A percentile compares a stretch with the other conserved stretches of the same genome.
Conservation (phyloP, 1,140 invertebrate species). For the Schlechtendalia chinensis region DNA sequence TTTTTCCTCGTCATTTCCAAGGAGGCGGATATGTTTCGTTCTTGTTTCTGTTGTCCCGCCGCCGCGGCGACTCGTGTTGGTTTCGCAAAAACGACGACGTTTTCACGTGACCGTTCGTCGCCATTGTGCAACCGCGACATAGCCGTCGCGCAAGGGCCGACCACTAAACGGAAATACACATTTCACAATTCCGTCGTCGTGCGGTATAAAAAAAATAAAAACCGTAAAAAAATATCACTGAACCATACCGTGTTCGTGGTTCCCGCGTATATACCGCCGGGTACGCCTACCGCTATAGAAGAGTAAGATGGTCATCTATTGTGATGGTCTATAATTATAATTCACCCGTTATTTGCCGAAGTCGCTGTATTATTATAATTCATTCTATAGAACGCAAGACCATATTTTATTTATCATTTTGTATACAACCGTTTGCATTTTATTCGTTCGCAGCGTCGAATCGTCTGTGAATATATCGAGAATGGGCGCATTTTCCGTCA, state of each 20-base stretch:
- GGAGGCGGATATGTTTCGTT: not conserved
- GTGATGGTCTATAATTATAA: too few species aligned
- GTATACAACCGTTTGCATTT: not conserved
- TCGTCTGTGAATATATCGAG: not conserved
- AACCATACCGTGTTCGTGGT: conserved; percentile 34
- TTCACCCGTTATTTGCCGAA: too few species aligned
- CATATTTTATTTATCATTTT: too few species aligned
- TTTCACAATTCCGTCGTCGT: conserved; percentile 23
- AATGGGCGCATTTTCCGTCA: not conserved
- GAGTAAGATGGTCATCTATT: too few species aligned
- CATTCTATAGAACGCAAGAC: too few species aligned
- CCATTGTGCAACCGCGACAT: not conserved
- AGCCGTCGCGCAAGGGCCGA: not conserved
- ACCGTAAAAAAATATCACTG: not conserved
- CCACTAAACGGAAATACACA: conserved; percentile 22
- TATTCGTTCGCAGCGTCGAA: not conserved
- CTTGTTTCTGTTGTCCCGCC: conserved; percentile 1
- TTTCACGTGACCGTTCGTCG: not conserved
- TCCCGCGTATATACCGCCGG: not conserved
- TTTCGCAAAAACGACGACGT: not conserved
- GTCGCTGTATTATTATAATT: too few species aligned
- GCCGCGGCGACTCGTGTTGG: not conserved
- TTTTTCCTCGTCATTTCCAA: not conserved
- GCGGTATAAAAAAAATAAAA: not conserved
- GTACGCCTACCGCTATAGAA: not conserved